A percentile compares a stretch with the other conserved stretches of the same genome.
phyloP scores from a whole-genome alignment of 2,888 invertebrate genomes.

The Chironomus tentans region DNA sequence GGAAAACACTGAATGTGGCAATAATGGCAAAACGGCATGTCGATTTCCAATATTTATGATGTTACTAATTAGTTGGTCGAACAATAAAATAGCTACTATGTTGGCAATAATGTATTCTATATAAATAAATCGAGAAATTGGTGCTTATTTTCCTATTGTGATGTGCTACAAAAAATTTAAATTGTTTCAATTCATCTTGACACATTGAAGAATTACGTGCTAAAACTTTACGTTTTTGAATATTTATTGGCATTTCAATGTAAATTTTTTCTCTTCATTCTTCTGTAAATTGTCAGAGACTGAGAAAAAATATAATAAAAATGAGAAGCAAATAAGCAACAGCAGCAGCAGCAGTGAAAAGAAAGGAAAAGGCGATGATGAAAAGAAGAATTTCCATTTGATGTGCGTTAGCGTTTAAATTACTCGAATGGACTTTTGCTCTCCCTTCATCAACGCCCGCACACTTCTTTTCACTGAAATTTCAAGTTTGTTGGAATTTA shows the following conservation, averaged over 20 bases:
- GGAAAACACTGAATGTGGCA: background rate
- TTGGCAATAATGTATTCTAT: background rate
- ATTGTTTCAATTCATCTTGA: slow-evolving; percentile 8
- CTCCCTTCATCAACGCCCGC: slow-evolving; percentile 3
- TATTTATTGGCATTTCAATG: slow-evolving; percentile 24
- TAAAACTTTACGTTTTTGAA: slow-evolving; percentile 17
- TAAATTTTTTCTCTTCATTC: slow-evolving; percentile 11
- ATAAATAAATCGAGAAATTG: background rate
- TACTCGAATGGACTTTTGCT: slow-evolving; percentile 13
- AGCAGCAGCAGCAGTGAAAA: background rate
- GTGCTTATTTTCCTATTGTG: background rate
- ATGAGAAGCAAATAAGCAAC: background rate
- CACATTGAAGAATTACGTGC: slow-evolving; percentile 22
- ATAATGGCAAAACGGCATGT: background rate
- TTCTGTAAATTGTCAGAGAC: background rate
- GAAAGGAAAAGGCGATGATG: background rate
- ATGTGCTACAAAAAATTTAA: background rate
- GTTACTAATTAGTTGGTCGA: background rate
- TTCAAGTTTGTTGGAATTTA: background rate
- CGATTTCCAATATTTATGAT: background rate
- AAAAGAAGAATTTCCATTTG: slow-evolving; percentile 9
- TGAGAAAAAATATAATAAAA: too few species aligned
- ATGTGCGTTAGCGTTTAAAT: slow-evolving; percentile 24
- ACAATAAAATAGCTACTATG: background rate
- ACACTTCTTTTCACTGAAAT: background rate